Evolutionary conservation across 2,113 vertebrate species (phyloP), one percentile per base, ranked within the genome.

Genomic region (Xiphophorus hellerii): DNA sequence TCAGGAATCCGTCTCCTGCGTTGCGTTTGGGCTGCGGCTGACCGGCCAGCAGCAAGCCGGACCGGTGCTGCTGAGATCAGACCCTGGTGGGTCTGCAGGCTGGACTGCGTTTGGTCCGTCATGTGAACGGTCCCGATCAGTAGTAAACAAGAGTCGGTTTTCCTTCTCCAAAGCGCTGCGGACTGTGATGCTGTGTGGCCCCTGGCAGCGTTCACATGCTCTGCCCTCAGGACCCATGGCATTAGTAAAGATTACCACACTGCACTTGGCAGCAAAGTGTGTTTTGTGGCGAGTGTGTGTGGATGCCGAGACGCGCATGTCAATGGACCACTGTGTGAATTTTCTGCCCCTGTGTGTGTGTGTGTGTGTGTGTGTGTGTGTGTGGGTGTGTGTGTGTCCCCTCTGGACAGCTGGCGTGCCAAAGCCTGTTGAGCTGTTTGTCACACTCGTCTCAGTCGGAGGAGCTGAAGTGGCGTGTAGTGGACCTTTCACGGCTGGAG

Each of bases 381-480:
- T 35, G 8, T 35, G 33, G 2, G 33, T 35, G 73, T 58, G 25
- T 80, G 76, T 80, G 82, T 72, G 69, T 84, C 77, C 81, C 87
- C 89, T 89, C 84, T 85, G 88, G 91, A 90, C 88, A 89, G 85
- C 86, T 90, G 87, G 85, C 69, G 72, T 86, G 84, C 87, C 88
- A 92, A 92, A 92, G 88, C 89, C 88, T 90, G 91, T 92, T 92
- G 87, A 91, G 89, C 84, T 89, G 85, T 90, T 91, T 90, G 89
- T 91, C 91, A 92, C 89, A 91, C 88, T 90, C 86, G 78, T 76
- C 88, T 90, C 78, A 84, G 84, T 87, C 87, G 89, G 81, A 85
- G 90, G 87, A 84, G 74, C 85, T 88, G 80, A 82, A 87, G 79
- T 78, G 31, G 81, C 63, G 63, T 76, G 89, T 63, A 78, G 82